A percentile compares a stretch with the other conserved stretches of the same genome.
phyloP scores from a whole-genome alignment of 2,888 invertebrate species.

The Hypomecis atomaria region DNA sequence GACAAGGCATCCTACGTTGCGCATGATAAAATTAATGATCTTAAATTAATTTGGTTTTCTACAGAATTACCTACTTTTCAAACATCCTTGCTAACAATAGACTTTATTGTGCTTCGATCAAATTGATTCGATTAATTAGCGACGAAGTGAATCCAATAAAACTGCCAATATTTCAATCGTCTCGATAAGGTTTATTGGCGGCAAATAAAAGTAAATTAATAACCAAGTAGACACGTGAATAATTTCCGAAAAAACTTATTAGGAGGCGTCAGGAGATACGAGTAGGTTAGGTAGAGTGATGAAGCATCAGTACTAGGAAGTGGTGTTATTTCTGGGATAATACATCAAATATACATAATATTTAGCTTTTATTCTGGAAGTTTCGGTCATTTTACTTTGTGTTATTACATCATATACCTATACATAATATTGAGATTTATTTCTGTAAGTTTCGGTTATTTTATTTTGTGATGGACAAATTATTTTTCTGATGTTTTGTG shows the following conservation, averaged over 20 bases:
- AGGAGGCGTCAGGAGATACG: background rate
- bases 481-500: no score
- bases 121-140: slow-evolving; percentile 39
- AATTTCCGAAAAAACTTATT: slow-evolving; percentile 10
- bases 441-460: no score
- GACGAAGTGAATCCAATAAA: slow-evolving; percentile 42
- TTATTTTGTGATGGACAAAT: no score
- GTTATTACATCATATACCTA: background rate
- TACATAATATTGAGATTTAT: no score
- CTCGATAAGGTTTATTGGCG: background rate
- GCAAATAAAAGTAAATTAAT: slow-evolving; percentile 5
- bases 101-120: slow-evolving; percentile 35
- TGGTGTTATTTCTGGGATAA: background rate
- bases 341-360: background rate
- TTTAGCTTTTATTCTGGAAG: no score
- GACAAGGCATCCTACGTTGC: no score
- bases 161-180: slow-evolving; percentile 37
- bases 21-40: no score
- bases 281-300: slow-evolving; percentile 4
- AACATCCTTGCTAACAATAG: slow-evolving; percentile 8
- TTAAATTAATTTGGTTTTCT: background rate
- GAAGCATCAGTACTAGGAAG: background rate
- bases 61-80: background rate
- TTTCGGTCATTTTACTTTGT: no score
- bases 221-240: background rate